Evolutionary conservation across 2,113 vertebrate species (phyloP).

Genomic region (Elgaria multicarinata): DNA sequence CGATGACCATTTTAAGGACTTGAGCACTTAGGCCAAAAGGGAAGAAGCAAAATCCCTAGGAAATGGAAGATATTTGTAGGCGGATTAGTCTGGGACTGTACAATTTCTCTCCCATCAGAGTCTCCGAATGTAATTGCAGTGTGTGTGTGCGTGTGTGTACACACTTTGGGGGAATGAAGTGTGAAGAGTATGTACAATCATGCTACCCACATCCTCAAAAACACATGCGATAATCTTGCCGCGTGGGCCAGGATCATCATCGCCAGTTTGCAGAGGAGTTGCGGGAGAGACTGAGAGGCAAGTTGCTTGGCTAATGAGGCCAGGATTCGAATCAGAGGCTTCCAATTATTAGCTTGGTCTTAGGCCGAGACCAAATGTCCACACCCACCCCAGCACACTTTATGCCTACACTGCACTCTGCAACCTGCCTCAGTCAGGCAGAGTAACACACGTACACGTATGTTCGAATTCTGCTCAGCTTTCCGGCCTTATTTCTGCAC

Average conservation of each 20-base stretch:
- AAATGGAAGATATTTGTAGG: constrained; percentile 49
- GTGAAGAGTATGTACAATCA: background rate
- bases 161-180: background rate
- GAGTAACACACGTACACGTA: background rate
- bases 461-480: background rate
- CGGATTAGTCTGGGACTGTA: constrained; percentile 40
- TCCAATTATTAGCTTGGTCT: background rate
- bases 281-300: background rate
- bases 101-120: background rate
- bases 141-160: too few relatives aligned
- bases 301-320: background rate
- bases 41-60: constrained; percentile 46
- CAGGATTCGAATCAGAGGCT: background rate
- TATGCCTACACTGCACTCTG: background rate
- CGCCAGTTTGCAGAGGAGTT: background rate
- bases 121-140: background rate
- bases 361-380: background rate
- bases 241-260: background rate
- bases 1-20: constrained; percentile 13
- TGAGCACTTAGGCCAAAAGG: constrained; percentile 54
- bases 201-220: background rate
- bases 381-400: background rate
- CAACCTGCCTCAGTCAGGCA: background rate
- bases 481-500: too few relatives aligned
- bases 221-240: background rate